Conservation (phyloP, 2,797 vertebrate genomes). For the Megaceryle alcyon region DNA sequence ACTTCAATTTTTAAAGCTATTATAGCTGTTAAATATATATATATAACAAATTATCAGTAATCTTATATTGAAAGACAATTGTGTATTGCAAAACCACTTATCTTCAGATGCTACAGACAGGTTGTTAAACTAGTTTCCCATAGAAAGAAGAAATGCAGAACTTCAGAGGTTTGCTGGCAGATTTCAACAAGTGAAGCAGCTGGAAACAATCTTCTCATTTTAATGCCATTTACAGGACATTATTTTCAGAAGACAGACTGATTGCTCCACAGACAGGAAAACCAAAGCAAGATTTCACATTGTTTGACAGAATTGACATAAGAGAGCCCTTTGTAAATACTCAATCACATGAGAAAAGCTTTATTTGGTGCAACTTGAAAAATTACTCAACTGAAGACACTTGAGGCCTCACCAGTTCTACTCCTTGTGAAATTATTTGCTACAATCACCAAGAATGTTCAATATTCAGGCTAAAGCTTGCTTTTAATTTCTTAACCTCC, state of each 20-base stretch:
- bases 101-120: background rate
- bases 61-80: background rate
- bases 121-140: background rate
- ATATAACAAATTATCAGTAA: background rate
- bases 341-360: background rate
- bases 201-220: constrained; percentile 8
- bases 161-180: background rate
- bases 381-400: background rate
- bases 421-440: background rate
- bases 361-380: background rate
- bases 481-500: background rate
- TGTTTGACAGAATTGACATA: constrained; percentile 8
- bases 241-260: background rate
- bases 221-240: background rate
- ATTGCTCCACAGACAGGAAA: background rate
- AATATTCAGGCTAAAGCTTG: background rate
- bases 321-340: background rate
- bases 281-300: background rate
- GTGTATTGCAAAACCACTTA: background rate
- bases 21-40: background rate
- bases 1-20: background rate
- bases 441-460: background rate
- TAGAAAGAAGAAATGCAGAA: background rate
- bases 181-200: background rate
- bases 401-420: background rate